phyloP scores from a whole-genome alignment of 2,888 invertebrate genomes.

The Nebria brevicollis region DNA sequence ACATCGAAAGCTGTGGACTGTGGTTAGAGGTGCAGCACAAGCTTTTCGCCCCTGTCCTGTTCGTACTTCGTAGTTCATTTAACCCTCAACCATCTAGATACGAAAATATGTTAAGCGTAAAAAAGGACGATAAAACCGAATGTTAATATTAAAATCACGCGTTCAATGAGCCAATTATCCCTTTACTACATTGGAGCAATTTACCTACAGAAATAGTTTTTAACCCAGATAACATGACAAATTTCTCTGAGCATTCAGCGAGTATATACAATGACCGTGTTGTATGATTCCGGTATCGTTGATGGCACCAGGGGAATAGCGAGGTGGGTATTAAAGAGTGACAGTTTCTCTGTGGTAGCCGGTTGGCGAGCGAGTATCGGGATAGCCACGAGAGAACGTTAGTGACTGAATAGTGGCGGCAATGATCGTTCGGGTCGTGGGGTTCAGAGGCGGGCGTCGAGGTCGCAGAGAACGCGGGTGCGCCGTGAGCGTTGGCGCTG shows the following conservation, averaged over 20 bases:
- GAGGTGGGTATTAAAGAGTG: conserved; percentile 8
- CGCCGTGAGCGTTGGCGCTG: neutral
- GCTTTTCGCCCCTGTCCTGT: neutral
- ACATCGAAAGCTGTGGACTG: neutral
- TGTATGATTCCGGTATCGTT: neutral
- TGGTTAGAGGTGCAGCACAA: neutral
- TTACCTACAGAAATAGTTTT: neutral
- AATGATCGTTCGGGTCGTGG: neutral
- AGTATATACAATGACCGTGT: neutral
- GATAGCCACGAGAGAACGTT: conserved; percentile 5
- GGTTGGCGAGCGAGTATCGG: neutral
- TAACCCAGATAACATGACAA: neutral
- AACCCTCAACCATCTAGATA: neutral
- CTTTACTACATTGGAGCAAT: neutral
- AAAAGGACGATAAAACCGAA: no score
- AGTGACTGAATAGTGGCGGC: conserved; percentile 2
- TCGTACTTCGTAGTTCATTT: neutral
- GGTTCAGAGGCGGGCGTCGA: conserved; percentile 1
- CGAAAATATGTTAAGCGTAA: no score
- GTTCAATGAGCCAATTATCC: neutral
- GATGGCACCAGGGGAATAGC: neutral
- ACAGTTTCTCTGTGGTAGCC: neutral
- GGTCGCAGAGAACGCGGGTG: conserved; percentile 6
- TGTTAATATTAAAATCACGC: no score
- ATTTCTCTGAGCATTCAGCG: neutral